Evolutionary conservation across 2,888 invertebrate species (phyloP).

Genomic region (Eupithecia vulgata): DNA sequence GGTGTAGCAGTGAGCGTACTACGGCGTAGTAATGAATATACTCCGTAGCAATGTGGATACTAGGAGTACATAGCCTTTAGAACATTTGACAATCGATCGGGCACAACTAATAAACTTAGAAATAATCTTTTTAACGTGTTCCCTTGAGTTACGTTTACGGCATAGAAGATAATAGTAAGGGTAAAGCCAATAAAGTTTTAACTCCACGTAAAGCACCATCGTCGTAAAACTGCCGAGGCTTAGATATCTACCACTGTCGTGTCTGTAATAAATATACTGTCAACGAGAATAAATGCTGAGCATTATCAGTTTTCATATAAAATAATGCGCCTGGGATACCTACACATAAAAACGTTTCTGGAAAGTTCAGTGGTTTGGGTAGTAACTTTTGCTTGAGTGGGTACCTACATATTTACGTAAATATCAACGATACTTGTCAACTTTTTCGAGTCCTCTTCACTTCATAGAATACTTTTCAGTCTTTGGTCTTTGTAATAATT

Average conservation of each 20-base stretch:
- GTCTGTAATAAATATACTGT: background rate
- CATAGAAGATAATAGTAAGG: background rate
- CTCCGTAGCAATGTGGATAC: background rate
- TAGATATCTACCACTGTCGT: slow-evolving; percentile 1
- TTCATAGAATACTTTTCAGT: background rate
- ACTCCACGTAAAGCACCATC: background rate
- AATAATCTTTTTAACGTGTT: background rate
- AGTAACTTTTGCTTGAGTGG: background rate
- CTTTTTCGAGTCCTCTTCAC: background rate
- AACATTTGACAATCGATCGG: background rate
- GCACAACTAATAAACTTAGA: background rate
- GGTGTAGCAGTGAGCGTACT: background rate
- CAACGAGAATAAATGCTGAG: background rate
- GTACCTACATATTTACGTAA: background rate
- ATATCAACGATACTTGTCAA: background rate
- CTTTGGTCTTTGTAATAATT: no score
- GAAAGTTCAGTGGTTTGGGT: background rate
- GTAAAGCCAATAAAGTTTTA: slow-evolving; percentile 11
- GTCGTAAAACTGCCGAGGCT: background rate
- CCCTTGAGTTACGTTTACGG: background rate
- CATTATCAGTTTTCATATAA: background rate
- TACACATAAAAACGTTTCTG: background rate
- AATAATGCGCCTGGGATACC: background rate
- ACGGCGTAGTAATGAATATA: background rate
- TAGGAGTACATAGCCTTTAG: background rate